Conservation (phyloP, 1,140 invertebrate species). For the Episyrphus balteatus region DNA sequence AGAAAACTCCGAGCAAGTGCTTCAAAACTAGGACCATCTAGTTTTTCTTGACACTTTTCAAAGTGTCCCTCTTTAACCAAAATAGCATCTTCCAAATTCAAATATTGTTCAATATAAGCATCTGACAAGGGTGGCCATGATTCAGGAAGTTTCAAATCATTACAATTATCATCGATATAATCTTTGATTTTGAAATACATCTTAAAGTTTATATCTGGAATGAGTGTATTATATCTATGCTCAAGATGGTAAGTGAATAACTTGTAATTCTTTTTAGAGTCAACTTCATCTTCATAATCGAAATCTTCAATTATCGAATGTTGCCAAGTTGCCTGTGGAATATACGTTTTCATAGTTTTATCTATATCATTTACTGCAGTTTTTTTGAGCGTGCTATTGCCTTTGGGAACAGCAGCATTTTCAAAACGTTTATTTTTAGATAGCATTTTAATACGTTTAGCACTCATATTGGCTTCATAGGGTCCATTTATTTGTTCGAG, state of each 20-base stretch:
- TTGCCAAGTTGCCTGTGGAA: slow-evolving; percentile 20
- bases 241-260: slow-evolving; percentile 29
- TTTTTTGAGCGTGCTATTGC: slow-evolving; percentile 13
- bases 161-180: slow-evolving; percentile 18
- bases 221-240: slow-evolving; percentile 29
- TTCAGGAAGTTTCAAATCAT: slow-evolving; percentile 12
- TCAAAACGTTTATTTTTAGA: slow-evolving; percentile 20
- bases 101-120: slow-evolving; percentile 22
- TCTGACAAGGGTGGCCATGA: slow-evolving; percentile 14
- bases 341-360: slow-evolving; percentile 12
- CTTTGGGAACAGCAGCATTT: not conserved
- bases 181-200: slow-evolving; percentile 29
- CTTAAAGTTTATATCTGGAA: slow-evolving; percentile 28
- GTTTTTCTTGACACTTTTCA: no score
- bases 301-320: slow-evolving; percentile 22
- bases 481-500: slow-evolving; percentile 11
- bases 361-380: slow-evolving; percentile 19
- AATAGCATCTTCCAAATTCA: slow-evolving; percentile 19
- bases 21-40: no score
- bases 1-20: no score
- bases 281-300: slow-evolving; percentile 21
- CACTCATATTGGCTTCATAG: slow-evolving; percentile 15
- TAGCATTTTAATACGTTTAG: slow-evolving; percentile 19
- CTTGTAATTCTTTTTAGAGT: slow-evolving; percentile 31
- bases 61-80: no score